Conservation (phyloP, 2,888 invertebrate genomes). For the Meghimatium bilineatum region DNA sequence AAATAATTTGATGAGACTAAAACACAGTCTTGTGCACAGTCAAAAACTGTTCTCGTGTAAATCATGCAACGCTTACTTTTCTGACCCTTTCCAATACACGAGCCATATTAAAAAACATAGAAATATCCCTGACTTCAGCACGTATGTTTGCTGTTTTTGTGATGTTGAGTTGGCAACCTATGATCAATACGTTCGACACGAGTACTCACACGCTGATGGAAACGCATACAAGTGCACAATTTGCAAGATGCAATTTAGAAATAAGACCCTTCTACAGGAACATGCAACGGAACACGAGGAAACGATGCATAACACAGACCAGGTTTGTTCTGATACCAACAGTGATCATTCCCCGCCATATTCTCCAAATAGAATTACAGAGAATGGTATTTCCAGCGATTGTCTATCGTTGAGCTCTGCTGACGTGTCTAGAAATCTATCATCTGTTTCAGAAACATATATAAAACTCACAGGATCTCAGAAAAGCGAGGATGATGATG, state of each 20-base stretch:
- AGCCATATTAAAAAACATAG: constrained; percentile 64
- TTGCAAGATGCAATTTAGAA: constrained; percentile 62
- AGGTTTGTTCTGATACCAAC: background rate
- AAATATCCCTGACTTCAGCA: constrained; percentile 56
- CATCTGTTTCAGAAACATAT: background rate
- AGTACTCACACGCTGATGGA: constrained; percentile 64
- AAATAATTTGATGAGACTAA: constrained; percentile 60
- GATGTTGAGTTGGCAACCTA: constrained; percentile 56
- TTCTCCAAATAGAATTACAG: background rate
- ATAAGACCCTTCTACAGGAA: constrained; percentile 59
- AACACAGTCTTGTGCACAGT: constrained; percentile 52
- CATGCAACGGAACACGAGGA: constrained; percentile 59
- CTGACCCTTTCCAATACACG: constrained; percentile 66
- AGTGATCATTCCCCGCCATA: background rate
- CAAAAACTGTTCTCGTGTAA: constrained; percentile 56
- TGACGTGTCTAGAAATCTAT: background rate
- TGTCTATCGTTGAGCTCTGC: background rate
- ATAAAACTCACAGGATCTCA: background rate
- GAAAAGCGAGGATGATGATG: background rate
- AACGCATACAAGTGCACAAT: constrained; percentile 58
- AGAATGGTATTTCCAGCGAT: background rate
- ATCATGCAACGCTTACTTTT: constrained; percentile 59
- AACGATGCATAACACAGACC: background rate
- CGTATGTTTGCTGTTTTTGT: constrained; percentile 67
- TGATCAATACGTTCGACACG: constrained; percentile 65